A percentile compares a stretch with the other conserved stretches of the same genome.
Conservation (phyloP, 2,113 vertebrate genomes). For the Rhynchopsitta pachyrhyncha region DNA sequence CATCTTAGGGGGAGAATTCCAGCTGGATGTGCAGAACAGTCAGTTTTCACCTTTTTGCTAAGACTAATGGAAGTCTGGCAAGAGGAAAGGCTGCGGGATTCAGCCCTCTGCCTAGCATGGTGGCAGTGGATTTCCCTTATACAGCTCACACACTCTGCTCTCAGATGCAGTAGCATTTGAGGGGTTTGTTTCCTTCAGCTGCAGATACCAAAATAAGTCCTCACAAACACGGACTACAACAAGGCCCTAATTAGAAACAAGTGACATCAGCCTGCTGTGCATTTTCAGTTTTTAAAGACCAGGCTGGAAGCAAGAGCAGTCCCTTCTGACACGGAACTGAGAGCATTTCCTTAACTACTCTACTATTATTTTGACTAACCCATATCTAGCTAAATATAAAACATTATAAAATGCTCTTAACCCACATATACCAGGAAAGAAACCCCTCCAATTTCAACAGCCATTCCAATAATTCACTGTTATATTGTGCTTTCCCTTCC, state of each 20-base stretch:
- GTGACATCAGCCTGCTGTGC: not conserved
- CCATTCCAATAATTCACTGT: not conserved
- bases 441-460: not conserved
- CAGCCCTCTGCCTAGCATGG: accelerated
- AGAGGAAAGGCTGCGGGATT: not conserved
- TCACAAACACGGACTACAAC: not conserved
- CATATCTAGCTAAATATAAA: not conserved
- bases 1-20: not conserved
- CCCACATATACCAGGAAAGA: not conserved
- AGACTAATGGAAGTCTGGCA: not conserved
- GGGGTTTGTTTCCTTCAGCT: not conserved
- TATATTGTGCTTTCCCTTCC: not conserved
- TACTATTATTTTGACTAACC: not conserved
- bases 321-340: not conserved
- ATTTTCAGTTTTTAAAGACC: not conserved
- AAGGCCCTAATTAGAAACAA: not conserved
- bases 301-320: not conserved
- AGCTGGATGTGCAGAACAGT: not conserved
- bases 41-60: not conserved
- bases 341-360: not conserved
- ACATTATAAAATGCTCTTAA: not conserved
- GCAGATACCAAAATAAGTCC: not conserved
- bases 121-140: not conserved
- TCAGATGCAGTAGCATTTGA: not conserved
- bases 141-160: not conserved